Conservation (phyloP, 2,888 invertebrate genomes). For the Pandemis cinnamomeana region DNA sequence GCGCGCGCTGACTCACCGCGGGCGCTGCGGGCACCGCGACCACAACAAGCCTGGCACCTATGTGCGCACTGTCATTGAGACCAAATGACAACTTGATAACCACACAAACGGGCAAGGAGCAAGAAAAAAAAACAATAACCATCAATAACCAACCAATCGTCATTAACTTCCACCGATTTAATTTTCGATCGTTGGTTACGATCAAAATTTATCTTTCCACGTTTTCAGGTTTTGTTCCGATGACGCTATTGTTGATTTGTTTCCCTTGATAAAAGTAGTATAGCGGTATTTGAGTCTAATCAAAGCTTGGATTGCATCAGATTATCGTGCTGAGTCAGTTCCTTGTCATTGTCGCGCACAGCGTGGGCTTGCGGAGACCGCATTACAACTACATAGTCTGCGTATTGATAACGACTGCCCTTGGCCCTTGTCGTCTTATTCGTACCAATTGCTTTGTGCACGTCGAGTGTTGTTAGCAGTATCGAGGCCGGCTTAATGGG, state of each 20-base stretch:
- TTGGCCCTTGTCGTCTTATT: background rate
- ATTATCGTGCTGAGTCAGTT: background rate
- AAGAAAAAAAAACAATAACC: background rate
- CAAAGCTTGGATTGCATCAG: background rate
- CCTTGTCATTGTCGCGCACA: background rate
- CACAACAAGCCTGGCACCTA: background rate
- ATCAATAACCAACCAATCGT: too few species aligned
- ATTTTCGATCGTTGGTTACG: background rate
- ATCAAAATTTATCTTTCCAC: background rate
- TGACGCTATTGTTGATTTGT: background rate
- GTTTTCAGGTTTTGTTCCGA: background rate
- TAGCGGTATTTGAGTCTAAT: too few species aligned
- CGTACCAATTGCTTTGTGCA: background rate
- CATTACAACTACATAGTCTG: background rate
- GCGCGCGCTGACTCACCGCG: slow-evolving; percentile 9
- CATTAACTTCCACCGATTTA: too few species aligned
- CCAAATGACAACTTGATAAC: background rate
- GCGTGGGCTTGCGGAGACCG: background rate
- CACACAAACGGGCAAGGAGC: background rate
- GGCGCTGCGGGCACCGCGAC: background rate
- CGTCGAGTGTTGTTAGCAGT: background rate
- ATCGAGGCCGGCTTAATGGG: background rate
- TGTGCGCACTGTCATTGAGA: background rate
- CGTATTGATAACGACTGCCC: background rate
- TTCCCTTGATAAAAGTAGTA: background rate